phyloP scores from a whole-genome alignment of 2,113 vertebrate species.

The Corythoichthys haematopterus region DNA sequence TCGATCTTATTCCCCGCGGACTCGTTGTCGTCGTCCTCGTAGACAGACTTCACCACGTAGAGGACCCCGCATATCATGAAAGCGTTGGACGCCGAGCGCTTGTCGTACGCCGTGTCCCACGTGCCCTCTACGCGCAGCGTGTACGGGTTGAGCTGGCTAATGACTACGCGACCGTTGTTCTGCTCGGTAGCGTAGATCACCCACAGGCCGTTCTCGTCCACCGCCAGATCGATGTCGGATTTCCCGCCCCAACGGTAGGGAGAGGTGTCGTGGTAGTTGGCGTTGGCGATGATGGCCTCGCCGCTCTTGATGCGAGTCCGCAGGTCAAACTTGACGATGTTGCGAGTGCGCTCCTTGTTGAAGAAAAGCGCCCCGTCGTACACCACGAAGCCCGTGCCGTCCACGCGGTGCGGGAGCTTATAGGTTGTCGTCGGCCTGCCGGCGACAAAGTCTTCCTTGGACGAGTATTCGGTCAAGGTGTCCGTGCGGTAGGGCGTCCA shows the following conservation, averaged over 20 bases:
- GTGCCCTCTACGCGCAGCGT: conserved; percentile 92
- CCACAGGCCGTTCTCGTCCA: conserved; percentile 97
- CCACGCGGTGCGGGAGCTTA: conserved; percentile 93
- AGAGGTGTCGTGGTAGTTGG: conserved; percentile 98
- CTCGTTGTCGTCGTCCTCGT: conserved; percentile 97
- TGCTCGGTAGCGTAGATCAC: conserved; percentile 98
- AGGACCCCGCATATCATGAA: conserved; percentile 99
- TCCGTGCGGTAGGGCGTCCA: conserved; percentile 97
- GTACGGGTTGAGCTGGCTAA: conserved; percentile 96
- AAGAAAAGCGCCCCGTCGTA: conserved; percentile 97
- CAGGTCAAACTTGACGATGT: conserved; percentile 97
- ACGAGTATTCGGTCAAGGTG: conserved; percentile 92
- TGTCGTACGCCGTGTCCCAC: conserved; percentile 97
- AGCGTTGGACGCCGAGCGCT: conserved; percentile 95
- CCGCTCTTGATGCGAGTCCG: conserved; percentile 96
- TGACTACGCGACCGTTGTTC: conserved; percentile 94
- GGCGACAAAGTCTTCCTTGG: conserved; percentile 96
- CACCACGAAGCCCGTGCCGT: conserved; percentile 95
- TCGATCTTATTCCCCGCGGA: conserved; percentile 98
- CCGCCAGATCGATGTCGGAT: conserved; percentile 94
- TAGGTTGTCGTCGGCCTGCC: conserved; percentile 95
- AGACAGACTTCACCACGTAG: conserved; percentile 94
- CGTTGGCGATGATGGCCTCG: conserved; percentile 95
- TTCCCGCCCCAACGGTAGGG: conserved; percentile 98
- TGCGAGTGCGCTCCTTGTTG: conserved; percentile 97